Evolutionary conservation across 2,113 vertebrate genomes (phyloP).

Genomic region (Microcebus tavaratra): DNA sequence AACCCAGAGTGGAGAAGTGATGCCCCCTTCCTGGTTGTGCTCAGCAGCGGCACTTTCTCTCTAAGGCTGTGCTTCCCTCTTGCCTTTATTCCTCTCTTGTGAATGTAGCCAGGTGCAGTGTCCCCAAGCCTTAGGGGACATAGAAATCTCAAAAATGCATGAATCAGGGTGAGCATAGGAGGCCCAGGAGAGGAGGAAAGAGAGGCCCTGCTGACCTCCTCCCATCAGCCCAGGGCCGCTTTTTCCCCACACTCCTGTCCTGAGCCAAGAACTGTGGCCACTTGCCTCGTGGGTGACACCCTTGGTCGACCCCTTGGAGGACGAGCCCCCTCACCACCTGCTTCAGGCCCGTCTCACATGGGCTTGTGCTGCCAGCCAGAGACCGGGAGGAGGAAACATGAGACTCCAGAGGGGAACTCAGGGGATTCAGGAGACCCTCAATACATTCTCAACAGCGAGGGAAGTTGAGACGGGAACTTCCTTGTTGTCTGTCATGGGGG

Average conservation of each 20-base stretch:
- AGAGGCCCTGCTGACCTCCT: not conserved
- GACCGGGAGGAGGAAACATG: not conserved
- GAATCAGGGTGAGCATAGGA: not conserved
- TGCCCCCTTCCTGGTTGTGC: not conserved
- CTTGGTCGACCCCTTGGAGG: slow-evolving; percentile 37
- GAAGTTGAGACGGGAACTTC: not conserved
- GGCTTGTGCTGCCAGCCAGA: not conserved
- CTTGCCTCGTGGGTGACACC: not conserved
- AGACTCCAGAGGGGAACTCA: not conserved
- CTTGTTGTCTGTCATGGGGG: not conserved
- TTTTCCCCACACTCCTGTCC: not conserved
- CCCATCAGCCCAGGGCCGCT: too few species aligned
- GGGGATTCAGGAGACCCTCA: not conserved
- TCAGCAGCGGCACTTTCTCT: not conserved
- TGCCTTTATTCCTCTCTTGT: not conserved
- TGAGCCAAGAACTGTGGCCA: not conserved
- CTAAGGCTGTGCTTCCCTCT: not conserved
- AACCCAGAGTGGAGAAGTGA: not conserved
- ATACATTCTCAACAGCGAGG: not conserved
- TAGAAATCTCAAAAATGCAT: not conserved
- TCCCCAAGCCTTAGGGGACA: not conserved
- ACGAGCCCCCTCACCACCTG: not conserved
- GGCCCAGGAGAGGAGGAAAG: not conserved
- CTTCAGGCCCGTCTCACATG: not conserved
- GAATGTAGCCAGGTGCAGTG: slow-evolving; percentile 51